A percentile compares a stretch with the other conserved stretches of the same genome.
Conservation (phyloP, 2,797 vertebrate species). For the Psittacula echo region DNA sequence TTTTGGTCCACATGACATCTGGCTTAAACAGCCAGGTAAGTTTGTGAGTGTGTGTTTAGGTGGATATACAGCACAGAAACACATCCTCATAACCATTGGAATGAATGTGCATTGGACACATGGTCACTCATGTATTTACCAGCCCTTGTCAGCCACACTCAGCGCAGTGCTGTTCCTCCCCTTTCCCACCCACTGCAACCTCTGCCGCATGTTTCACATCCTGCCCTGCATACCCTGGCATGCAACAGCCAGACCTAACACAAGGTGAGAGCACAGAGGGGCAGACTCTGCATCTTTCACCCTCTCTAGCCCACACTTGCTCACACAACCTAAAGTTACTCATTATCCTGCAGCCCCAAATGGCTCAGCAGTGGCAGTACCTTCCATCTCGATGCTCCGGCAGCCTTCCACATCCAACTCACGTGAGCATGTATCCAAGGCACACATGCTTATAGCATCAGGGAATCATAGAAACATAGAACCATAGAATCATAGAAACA, state of each 20-base stretch:
- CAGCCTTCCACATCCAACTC: background rate
- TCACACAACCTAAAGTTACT: background rate
- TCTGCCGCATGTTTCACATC: background rate
- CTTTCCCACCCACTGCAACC: background rate
- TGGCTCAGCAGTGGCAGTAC: background rate
- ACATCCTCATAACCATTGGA: background rate
- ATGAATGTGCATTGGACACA: background rate
- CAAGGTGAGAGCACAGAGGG: background rate
- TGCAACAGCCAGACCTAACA: background rate
- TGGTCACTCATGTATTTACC: fast-evolving
- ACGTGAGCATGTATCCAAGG: background rate
- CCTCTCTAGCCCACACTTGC: background rate
- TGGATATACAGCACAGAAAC: background rate
- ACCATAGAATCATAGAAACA: background rate
- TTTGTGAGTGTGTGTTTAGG: background rate
- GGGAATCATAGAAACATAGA: background rate
- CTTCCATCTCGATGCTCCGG: background rate
- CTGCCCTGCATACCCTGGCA: background rate
- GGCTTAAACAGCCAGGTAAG: background rate
- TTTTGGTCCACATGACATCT: background rate
- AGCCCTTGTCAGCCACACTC: fast-evolving
- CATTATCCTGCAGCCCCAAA: background rate
- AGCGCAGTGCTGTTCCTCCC: background rate
- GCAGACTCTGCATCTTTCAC: background rate
- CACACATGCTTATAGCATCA: fast-evolving